Conservation (phyloP, 2,888 invertebrate genomes). For the Nomada hirtipes region DNA sequence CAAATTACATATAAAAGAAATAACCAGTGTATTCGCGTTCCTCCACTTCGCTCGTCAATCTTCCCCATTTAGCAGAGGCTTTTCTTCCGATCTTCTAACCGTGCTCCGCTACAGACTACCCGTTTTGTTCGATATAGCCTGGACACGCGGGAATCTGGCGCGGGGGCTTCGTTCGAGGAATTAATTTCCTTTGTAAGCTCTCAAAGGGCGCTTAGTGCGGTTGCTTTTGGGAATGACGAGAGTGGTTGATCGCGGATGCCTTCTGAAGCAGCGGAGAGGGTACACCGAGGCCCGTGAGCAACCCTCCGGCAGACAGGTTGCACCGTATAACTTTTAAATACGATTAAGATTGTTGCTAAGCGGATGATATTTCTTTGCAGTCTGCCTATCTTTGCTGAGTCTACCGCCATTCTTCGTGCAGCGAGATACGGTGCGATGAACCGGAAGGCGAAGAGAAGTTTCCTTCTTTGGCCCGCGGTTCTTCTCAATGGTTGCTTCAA, state of each 20-base stretch:
- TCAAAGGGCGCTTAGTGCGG: conserved; percentile 71
- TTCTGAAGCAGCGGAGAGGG: conserved; percentile 14
- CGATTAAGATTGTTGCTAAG: conserved; percentile 75
- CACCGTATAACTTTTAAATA: conserved; percentile 72
- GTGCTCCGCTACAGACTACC: conserved; percentile 13
- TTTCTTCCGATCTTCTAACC: conserved; percentile 25
- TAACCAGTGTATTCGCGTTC: neutral
- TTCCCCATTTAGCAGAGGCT: neutral
- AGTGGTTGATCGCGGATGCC: conserved; percentile 66
- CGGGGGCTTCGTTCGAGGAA: conserved; percentile 66
- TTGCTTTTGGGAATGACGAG: conserved; percentile 72
- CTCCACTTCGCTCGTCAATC: neutral
- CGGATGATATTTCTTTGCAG: conserved; percentile 67
- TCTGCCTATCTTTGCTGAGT: conserved; percentile 25
- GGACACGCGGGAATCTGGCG: conserved; percentile 62
- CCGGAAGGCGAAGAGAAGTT: conserved; percentile 2
- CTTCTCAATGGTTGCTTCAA: neutral
- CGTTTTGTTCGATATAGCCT: conserved; percentile 51
- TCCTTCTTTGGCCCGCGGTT: neutral
- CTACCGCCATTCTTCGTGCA: conserved; percentile 9
- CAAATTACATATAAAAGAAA: conserved; percentile 37
- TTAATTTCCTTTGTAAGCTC: conserved; percentile 78
- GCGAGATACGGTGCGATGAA: conserved; percentile 1
- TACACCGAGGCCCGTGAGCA: conserved; percentile 6
- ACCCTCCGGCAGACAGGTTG: conserved; percentile 32